Percentiles rank a stretch among this genome's conserved stretches.
phyloP scores from a whole-genome alignment of 2,888 invertebrate species.

The Perdita meconis region DNA sequence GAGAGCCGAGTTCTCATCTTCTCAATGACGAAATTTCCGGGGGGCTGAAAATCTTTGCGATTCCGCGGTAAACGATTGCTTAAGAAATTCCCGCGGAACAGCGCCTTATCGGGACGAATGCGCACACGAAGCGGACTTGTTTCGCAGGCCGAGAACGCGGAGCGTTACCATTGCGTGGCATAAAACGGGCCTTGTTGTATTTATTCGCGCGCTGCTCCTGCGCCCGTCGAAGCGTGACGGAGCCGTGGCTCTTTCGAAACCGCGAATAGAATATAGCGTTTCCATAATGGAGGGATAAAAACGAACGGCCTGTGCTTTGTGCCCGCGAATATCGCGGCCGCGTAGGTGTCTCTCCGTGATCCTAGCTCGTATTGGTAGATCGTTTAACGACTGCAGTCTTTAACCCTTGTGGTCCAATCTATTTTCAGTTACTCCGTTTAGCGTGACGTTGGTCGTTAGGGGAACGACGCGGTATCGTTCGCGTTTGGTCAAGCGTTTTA shows the following conservation, averaged over 20 bases:
- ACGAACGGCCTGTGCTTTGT: slow-evolving; percentile 40
- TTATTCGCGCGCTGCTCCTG: slow-evolving; percentile 55
- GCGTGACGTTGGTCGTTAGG: background rate
- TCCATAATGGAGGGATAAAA: slow-evolving; percentile 53
- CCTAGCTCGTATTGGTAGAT: slow-evolving; percentile 10
- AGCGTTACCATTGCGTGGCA: slow-evolving; percentile 35
- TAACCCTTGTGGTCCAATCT: slow-evolving; percentile 12
- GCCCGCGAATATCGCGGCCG: slow-evolving; percentile 1
- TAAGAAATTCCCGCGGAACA: slow-evolving; percentile 40
- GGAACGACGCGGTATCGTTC: background rate
- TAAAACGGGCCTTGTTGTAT: slow-evolving; percentile 36
- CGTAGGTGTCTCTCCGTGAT: slow-evolving; percentile 49
- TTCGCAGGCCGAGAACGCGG: slow-evolving; percentile 37
- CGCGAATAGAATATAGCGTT: slow-evolving; percentile 56
- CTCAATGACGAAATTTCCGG: background rate
- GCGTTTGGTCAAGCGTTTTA: background rate
- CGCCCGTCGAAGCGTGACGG: slow-evolving; percentile 68
- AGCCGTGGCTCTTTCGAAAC: slow-evolving; percentile 69
- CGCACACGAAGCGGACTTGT: slow-evolving; percentile 4
- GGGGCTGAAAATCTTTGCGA: background rate
- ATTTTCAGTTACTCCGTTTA: background rate
- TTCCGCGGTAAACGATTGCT: slow-evolving; percentile 27
- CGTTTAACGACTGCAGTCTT: slow-evolving; percentile 20
- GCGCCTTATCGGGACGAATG: slow-evolving; percentile 33
- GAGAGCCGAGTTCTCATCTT: background rate